Evolutionary conservation across 2,113 vertebrate species (phyloP).

Genomic region (Piaya cayana): DNA sequence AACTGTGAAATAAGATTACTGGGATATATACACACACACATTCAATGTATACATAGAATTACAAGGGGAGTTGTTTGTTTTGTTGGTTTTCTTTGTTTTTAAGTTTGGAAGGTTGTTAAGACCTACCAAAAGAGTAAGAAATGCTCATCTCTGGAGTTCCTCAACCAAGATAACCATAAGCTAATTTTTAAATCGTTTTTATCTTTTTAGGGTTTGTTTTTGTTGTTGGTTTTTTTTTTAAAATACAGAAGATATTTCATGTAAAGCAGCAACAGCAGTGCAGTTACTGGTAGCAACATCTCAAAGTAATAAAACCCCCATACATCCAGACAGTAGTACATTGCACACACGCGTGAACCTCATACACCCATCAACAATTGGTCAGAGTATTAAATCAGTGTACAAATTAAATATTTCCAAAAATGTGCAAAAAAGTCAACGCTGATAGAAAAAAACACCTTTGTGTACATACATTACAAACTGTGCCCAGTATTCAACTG

Average conservation of each 20-base stretch:
- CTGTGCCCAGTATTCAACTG: slow-evolving; percentile 80
- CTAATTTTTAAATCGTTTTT: slow-evolving; percentile 8
- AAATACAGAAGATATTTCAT: slow-evolving; percentile 73
- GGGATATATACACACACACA: slow-evolving; percentile 60
- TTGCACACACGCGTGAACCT: slow-evolving; percentile 76
- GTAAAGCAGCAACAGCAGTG: slow-evolving; percentile 70
- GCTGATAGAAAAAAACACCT: slow-evolving; percentile 80
- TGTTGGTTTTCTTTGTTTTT: not conserved
- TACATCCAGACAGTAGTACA: slow-evolving; percentile 82
- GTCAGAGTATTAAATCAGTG: slow-evolving; percentile 86
- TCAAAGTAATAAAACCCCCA: slow-evolving; percentile 68
- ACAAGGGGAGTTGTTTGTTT: not conserved
- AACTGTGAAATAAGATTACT: slow-evolving; percentile 76
- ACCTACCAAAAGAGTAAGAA: slow-evolving; percentile 59
- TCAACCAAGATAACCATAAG: slow-evolving; percentile 66
- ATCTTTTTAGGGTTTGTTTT: too few species aligned
- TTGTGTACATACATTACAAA: slow-evolving; percentile 81
- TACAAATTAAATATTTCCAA: slow-evolving; percentile 87
- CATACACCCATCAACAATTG: slow-evolving; percentile 79
- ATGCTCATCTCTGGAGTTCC: slow-evolving; percentile 74
- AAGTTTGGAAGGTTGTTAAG: slow-evolving; percentile 22
- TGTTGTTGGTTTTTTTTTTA: not conserved
- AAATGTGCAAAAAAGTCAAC: slow-evolving; percentile 95
- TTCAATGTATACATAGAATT: slow-evolving; percentile 57
- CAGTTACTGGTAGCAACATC: slow-evolving; percentile 69